A percentile compares a stretch with the other conserved stretches of the same genome.
These are phyloP conservation scores for Proctacanthus coquilletti DNA, from an alignment of 1,140 invertebrate genomes.

Conservation along the genomic window DNA sequence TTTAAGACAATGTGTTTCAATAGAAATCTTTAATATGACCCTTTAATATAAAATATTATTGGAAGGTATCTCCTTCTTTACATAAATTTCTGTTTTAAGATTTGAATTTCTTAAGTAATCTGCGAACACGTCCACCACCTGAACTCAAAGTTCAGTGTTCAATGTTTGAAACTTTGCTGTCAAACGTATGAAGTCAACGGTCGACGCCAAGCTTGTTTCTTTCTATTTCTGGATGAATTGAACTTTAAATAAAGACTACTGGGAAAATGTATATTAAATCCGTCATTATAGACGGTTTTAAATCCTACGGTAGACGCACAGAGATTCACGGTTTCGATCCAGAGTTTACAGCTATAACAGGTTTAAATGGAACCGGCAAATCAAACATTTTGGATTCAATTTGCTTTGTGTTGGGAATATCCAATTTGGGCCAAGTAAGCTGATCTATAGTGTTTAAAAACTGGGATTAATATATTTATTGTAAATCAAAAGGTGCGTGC, in stretches of 20 bases:
- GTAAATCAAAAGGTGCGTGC: slow-evolving; percentile 59
- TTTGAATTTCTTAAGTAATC: too few relatives aligned
- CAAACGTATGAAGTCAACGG: too few relatives aligned
- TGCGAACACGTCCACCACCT: too few relatives aligned
- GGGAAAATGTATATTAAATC: slow-evolving; percentile 91
- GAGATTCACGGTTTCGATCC: slow-evolving; percentile 90
- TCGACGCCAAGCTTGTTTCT: too few relatives aligned
- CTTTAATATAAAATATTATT: too few relatives aligned
- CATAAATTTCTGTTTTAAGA: too few relatives aligned
- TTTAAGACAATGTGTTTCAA: too few relatives aligned
- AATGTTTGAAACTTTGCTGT: too few relatives aligned
- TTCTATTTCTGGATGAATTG: too few relatives aligned
- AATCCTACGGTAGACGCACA: slow-evolving; percentile 89
- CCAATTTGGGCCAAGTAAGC: slow-evolving; percentile 80
- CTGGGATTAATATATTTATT: slow-evolving; percentile 1
- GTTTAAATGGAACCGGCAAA: slow-evolving; percentile 97
- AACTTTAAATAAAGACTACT: background rate
- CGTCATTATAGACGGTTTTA: slow-evolving; percentile 93
- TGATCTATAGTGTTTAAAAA: background rate
- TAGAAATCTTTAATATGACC: too few relatives aligned
- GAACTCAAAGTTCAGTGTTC: too few relatives aligned
- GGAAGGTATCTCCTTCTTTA: too few relatives aligned
- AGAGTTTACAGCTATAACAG: slow-evolving; percentile 97
- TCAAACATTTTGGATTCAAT: slow-evolving; percentile 97
- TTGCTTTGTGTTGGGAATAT: slow-evolving; percentile 93